Evolutionary conservation across 2,888 invertebrate genomes (phyloP), one percentile per base, ranked within the genome.

Genomic region (Cerastis rubricosa): DNA sequence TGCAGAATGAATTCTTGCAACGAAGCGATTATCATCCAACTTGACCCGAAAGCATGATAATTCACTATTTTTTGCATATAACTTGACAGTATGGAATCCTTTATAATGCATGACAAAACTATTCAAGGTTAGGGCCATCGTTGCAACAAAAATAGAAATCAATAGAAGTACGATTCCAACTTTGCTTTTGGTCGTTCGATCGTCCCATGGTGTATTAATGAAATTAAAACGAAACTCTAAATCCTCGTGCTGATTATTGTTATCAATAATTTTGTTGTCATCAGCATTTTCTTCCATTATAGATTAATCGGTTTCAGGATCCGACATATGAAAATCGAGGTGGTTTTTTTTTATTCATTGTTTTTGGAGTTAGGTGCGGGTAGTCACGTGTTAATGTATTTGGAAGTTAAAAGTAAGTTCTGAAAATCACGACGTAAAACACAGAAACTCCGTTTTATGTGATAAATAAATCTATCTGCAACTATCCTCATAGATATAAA

Each of bases 201-300:
- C 94, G 72, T 96, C 96, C 96, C 96, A 96, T 19, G 96, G 96
- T 29, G 75, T 91, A 74, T 91, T 92, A 51, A 96, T 88, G 84
- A 96, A 96, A 89, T 94, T 93, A 82, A 91, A 94, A 78, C 89
- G 87, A 80, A 91, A 95, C 77, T 92, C 90, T 74, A 92, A 88
- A 73, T 91, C 87, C 73, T 92, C 90, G 9, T 77, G 78, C 35
- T 90, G 87, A n/a, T 80, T 83, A 25, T 86, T 81, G 40, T 87
- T 91, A 45, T 91, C 92, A 64, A 89, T 80, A 78, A 92, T 90
- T 91, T 91, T 93, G 78, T 95, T 94, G 71, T 85, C 64, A 63
- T 87, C 82, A 35, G 59, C 67, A 43, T 72, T 79, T 68, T 87
- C 85, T 65, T 83, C 86, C 88, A 88, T 88, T 51, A 17, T 64